Evolutionary conservation across 2,888 invertebrate genomes (phyloP), one percentile per base, ranked within the genome.

Genomic region (Ormyrus pomaceus): DNA sequence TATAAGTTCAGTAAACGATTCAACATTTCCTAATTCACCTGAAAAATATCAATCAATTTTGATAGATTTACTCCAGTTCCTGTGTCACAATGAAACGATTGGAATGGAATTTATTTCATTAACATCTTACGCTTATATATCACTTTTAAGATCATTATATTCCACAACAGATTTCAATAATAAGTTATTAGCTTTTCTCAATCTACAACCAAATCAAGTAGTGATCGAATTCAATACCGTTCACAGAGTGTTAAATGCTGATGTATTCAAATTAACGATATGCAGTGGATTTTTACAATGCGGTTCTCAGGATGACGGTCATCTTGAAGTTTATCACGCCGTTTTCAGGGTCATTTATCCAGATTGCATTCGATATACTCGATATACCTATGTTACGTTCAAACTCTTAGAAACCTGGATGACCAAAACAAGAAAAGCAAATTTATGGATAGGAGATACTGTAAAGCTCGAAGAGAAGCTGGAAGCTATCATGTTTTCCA

Each of bases 401-500:
- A 93, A 92, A 88, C 91, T 91, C 77, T 87, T 93, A 9, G 89
- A 90, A 62, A 87, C 79, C 2, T 90, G 92, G 85, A 90, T 92
- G 71, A 90, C 91, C 79, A 92, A 91, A 86, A 88, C 92, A 0
- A 85, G 86, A 77, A 90, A 90, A 51, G 91, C 91, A 50, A 80
- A 86, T 79, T 91, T 91, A 64, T 88, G 89, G 88, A 51, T 66
- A 34, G 83, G 87, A 5, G 81, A 83, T 51, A 86, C 91, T 66
- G 90, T 89, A 56, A 87, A 84, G n/a, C 87, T 91, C 76, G 90
- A 92, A 83, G 86, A 90, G 8, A 90, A 87, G 83, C 84, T 94
- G 58, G 88, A 93, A 6, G 89, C 91, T 82, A 88, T 93, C 80
- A 91, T 93, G 7, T 93, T 92, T 85, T 92, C 93, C 68, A 94